phyloP scores from a whole-genome alignment of 2,888 invertebrate genomes.

The Meteorus colon region DNA sequence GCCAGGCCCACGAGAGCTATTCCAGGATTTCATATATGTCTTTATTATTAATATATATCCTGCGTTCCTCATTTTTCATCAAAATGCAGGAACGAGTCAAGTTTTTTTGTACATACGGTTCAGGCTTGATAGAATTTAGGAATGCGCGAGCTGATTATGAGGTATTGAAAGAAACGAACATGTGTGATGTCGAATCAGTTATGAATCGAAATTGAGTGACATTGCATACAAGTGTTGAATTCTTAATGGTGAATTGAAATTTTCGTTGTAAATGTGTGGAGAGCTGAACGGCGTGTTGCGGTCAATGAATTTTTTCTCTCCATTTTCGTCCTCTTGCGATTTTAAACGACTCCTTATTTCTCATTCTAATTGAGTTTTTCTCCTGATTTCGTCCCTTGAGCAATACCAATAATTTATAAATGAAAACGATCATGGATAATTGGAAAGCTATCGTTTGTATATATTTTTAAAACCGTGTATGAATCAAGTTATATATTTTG shows the following conservation, averaged over 20 bases:
- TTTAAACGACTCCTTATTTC: neutral
- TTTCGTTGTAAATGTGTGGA: neutral
- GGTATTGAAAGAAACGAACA: neutral
- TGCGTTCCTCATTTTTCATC: neutral
- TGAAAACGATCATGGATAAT: neutral
- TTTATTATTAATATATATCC: neutral
- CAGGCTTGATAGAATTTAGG: slow-evolving; percentile 26
- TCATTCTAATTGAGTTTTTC: neutral
- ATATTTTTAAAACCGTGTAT: slow-evolving; percentile 18
- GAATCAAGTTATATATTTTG: slow-evolving; percentile 23
- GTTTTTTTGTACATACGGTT: slow-evolving; percentile 4
- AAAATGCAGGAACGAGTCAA: neutral
- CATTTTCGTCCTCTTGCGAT: neutral
- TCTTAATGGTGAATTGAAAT: neutral
- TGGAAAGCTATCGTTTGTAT: slow-evolving; percentile 25
- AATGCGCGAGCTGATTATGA: neutral
- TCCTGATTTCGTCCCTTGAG: neutral
- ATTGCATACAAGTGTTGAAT: neutral
- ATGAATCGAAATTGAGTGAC: neutral
- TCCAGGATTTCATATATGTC: slow-evolving; percentile 13
- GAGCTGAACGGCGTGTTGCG: neutral
- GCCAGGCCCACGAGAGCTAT: slow-evolving; percentile 25
- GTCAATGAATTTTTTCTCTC: neutral
- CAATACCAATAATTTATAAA: neutral
- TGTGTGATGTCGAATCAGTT: neutral